Conservation (phyloP, 2,888 invertebrate species). For the Leptopilina syphax region DNA sequence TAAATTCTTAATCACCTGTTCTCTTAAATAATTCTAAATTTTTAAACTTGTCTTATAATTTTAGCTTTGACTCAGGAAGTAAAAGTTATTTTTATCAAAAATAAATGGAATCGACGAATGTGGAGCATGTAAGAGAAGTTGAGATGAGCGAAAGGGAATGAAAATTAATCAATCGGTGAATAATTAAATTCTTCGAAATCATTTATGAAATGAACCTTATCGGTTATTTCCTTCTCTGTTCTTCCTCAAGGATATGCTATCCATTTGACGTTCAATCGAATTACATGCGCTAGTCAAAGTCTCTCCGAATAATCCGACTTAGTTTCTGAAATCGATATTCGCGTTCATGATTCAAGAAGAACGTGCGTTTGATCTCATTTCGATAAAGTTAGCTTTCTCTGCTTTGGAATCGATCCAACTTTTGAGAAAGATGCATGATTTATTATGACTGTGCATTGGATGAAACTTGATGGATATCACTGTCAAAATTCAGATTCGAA, state of each 20-base stretch:
- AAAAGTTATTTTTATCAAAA: not conserved
- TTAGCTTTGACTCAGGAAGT: not conserved
- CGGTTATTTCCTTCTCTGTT: not conserved
- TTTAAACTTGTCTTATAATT: too few species aligned
- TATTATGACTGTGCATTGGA: constrained; percentile 41
- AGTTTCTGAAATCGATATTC: constrained; percentile 39
- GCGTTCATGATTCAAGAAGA: constrained; percentile 48
- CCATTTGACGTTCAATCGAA: constrained; percentile 26
- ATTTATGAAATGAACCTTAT: constrained; percentile 3
- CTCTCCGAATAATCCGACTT: constrained; percentile 36
- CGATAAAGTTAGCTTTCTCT: constrained; percentile 48
- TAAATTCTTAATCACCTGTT: too few species aligned
- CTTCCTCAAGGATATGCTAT: not conserved
- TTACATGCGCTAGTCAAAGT: constrained; percentile 32
- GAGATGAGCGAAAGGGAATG: not conserved
- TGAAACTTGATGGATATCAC: not conserved
- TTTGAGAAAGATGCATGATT: constrained; percentile 58
- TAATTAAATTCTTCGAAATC: not conserved
- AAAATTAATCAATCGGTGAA: not conserved
- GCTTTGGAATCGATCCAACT: constrained; percentile 62
- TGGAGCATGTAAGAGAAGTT: not conserved
- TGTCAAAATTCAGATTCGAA: constrained; percentile 1
- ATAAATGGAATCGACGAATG: not conserved
- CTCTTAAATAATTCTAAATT: too few species aligned
- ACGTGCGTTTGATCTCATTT: constrained; percentile 57